These are phyloP conservation scores for Tenthredo notha DNA, from an alignment of 2,888 invertebrate genomes.

Conservation along the genomic window DNA sequence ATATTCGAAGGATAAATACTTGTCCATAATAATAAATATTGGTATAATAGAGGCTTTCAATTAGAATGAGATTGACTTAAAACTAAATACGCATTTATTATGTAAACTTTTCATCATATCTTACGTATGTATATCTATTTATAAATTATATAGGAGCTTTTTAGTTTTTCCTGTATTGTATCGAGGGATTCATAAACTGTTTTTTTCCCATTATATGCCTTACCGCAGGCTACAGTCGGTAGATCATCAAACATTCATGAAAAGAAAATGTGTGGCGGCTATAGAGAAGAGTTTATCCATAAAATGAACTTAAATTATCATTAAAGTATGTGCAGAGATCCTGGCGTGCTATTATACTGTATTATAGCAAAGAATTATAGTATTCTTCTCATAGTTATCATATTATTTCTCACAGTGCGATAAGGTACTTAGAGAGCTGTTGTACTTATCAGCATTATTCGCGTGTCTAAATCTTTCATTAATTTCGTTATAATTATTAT, in stretches of 20 bases:
- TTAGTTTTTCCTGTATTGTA: neutral
- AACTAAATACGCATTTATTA: neutral
- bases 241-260: neutral
- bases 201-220: neutral
- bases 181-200: neutral
- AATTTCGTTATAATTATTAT: neutral
- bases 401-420: neutral
- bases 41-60: neutral
- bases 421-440: neutral
- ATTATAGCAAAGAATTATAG: neutral
- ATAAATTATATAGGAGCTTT: slow-evolving; percentile 9
- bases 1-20: neutral
- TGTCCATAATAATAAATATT: neutral
- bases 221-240: neutral
- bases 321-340: neutral
- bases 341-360: neutral
- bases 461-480: neutral
- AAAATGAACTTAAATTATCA: neutral
- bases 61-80: slow-evolving; percentile 11
- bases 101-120: neutral
- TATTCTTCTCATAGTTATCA: neutral
- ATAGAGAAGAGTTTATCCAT: neutral
- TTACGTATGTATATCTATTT: neutral
- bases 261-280: neutral
- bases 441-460: neutral